Percentiles rank a stretch among this genome's conserved stretches.
Conservation (phyloP, 1,140 invertebrate genomes). For the Psilanteris sp. region DNA sequence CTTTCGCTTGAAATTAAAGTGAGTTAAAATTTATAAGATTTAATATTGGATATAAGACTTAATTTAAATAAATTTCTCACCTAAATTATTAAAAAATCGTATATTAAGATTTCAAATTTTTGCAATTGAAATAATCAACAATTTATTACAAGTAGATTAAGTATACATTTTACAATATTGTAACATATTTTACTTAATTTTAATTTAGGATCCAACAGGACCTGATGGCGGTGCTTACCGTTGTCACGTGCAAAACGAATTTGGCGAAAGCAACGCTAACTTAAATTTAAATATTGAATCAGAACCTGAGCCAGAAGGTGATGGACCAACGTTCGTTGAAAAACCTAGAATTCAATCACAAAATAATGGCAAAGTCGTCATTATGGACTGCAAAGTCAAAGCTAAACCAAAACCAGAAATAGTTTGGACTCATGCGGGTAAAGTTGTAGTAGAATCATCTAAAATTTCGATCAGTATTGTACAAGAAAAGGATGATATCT, state of each 20-base stretch:
- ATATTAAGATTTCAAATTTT: no score
- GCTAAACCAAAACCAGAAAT: constrained; percentile 96
- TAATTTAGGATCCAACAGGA: constrained; percentile 91
- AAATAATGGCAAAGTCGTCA: constrained; percentile 96
- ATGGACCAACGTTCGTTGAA: constrained; percentile 98
- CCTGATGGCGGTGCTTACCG: constrained; percentile 98
- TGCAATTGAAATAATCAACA: no score
- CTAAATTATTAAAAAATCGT: no score
- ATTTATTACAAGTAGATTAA: no score
- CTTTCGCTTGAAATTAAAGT: constrained; percentile 93
- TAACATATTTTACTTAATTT: constrained; percentile 13
- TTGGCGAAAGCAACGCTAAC: constrained; percentile 98
- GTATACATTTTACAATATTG: no score
- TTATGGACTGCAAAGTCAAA: constrained; percentile 97
- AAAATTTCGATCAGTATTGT: constrained; percentile 87
- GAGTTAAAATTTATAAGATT: no score
- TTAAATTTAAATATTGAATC: constrained; percentile 98
- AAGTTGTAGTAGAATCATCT: constrained; percentile 87
- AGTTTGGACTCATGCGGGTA: constrained; percentile 93
- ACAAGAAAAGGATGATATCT: constrained; percentile 90
- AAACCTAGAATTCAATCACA: constrained; percentile 97
- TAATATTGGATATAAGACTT: no score
- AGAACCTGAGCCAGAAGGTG: constrained; percentile 93
- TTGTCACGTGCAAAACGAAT: constrained; percentile 97
- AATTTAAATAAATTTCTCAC: no score